phyloP scores from a whole-genome alignment of 2,113 vertebrate genomes.

The Tachuris rubrigastra region DNA sequence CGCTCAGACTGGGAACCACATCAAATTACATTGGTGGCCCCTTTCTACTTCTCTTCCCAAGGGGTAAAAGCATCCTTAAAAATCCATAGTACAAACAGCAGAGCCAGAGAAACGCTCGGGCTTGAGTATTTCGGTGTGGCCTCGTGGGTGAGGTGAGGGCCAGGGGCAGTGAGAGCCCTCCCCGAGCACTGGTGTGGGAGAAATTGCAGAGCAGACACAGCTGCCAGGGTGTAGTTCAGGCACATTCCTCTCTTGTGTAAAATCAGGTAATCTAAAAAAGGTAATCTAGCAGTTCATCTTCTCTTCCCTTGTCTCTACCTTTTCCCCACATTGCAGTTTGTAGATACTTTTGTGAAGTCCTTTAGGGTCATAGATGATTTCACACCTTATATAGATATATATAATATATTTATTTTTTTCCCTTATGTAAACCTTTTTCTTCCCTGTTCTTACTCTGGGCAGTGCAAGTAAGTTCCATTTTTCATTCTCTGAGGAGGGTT shows the following conservation, averaged over 20 bases:
- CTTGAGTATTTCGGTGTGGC: accelerated
- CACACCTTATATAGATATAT: too few species aligned
- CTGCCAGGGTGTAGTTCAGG: neutral
- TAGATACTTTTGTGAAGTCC: neutral
- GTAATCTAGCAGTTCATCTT: neutral
- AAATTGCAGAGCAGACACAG: neutral
- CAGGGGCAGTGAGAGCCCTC: neutral
- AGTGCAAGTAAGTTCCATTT: neutral
- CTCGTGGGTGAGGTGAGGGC: neutral
- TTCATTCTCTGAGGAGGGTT: neutral
- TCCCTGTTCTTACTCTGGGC: neutral
- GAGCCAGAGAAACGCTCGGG: neutral
- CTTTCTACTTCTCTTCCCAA: neutral
- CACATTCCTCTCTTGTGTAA: accelerated
- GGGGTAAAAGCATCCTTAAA: neutral
- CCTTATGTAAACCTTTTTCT: neutral
- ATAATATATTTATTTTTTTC: neutral
- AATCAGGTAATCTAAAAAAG: neutral
- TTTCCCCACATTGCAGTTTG: accelerated
- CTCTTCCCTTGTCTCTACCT: neutral
- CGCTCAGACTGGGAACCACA: neutral
- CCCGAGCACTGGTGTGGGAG: neutral
- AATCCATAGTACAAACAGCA: accelerated
- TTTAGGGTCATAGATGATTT: neutral
- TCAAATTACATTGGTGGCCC: neutral